A percentile compares a stretch with the other conserved stretches of the same genome.
Conservation (phyloP, 2,888 invertebrate genomes). For the Apamea epomidion region DNA sequence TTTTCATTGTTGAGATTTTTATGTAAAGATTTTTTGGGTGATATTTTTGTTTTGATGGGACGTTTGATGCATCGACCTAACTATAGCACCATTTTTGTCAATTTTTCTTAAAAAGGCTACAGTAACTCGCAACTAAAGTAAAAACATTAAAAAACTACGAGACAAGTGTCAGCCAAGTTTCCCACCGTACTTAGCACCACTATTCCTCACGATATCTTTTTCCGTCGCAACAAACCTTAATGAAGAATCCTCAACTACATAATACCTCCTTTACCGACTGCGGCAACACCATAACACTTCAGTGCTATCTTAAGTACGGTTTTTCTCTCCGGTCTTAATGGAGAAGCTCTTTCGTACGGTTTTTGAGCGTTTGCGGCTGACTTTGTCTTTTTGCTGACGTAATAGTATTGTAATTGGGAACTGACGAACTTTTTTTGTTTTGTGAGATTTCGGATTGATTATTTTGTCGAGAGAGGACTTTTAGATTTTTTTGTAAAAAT, state of each 20-base stretch:
- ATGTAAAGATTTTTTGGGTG: background rate
- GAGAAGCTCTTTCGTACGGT: conserved; percentile 64
- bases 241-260: conserved; percentile 53
- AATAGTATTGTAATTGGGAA: conserved; percentile 56
- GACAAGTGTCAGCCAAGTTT: background rate
- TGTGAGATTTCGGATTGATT: background rate
- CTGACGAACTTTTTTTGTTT: conserved; percentile 17
- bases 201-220: conserved; percentile 32
- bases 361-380: conserved; percentile 58
- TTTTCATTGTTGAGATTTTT: background rate
- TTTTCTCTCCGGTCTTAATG: conserved; percentile 59
- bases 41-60: background rate
- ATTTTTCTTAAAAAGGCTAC: background rate
- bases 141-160: background rate
- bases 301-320: conserved; percentile 63
- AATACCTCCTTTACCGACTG: conserved; percentile 55
- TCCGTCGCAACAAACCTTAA: conserved; percentile 36
- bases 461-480: background rate
- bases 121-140: background rate
- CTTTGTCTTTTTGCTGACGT: conserved; percentile 62
- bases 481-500: background rate
- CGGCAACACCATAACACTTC: conserved; percentile 61
- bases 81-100: background rate
- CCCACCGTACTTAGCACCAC: conserved; percentile 1
- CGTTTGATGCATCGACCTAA: too few relatives aligned